Percentiles rank a stretch among this genome's conserved stretches.
phyloP scores from a whole-genome alignment of 2,797 vertebrate species.

The Rallus crepitans region DNA sequence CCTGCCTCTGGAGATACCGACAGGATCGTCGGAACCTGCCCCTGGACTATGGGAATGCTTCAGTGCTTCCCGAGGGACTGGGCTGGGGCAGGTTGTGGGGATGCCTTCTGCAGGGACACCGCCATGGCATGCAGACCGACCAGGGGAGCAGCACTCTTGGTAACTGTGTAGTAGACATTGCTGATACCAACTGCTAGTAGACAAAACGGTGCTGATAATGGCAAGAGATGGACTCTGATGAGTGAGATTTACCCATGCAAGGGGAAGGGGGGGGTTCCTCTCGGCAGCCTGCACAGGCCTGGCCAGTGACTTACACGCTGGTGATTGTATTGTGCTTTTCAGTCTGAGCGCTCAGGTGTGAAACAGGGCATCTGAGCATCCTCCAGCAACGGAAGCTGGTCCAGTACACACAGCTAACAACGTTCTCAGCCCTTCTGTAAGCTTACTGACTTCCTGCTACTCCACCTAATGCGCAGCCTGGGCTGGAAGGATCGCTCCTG shows the following conservation, averaged over 20 bases:
- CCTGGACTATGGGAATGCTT: not conserved
- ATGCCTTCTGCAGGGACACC: constrained; percentile 57
- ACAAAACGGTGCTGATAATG: constrained; percentile 25
- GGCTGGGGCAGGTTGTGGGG: constrained; percentile 37
- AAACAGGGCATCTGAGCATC: not conserved
- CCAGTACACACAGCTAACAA: not conserved
- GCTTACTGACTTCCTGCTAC: not conserved
- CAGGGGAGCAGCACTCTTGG: constrained; percentile 37
- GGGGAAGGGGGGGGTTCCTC: not conserved
- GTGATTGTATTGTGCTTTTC: not conserved
- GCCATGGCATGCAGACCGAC: not conserved
- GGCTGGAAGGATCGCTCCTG: too few species aligned
- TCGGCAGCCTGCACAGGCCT: not conserved
- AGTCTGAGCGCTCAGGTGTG: not conserved
- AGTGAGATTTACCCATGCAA: not conserved
- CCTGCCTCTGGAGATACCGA: constrained; percentile 10
- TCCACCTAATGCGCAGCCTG: too few species aligned
- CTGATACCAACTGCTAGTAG: not conserved
- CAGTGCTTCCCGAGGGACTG: constrained; percentile 35
- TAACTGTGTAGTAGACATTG: not conserved
- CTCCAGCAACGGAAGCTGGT: not conserved
- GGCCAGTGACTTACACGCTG: not conserved
- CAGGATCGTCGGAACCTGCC: constrained; percentile 13
- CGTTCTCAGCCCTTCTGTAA: not conserved
- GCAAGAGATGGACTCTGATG: constrained; percentile 28